Base-by-base conservation (phyloP, 1,140 invertebrate species). In the Ladona fulva region DNA sequence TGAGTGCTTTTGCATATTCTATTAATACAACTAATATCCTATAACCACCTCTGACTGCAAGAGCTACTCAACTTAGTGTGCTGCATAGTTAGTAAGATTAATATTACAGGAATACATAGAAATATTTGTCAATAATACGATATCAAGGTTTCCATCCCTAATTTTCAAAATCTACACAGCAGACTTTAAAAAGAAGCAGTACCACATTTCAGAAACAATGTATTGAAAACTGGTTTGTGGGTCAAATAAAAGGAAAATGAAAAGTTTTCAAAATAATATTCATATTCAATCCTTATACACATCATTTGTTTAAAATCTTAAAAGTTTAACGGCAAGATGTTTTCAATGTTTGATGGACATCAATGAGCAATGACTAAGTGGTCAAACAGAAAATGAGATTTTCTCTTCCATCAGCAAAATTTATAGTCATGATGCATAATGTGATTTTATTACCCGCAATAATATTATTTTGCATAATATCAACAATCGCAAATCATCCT, bases 401-500 rank as follows among this genome's bases (percentile, higher is more conserved):
- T 37, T 37, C 8, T 8, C 29, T 37, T 37, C 29, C 29, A 37
- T 37, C 29, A 37, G 29, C 29, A 37, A 37, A n/a, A 66, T 66
- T 66, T 66, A 16, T 12, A 66, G 3, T 19, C 12, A 37, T 37
- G n/a, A 66, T 66, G 52, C 52, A 66, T 22, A 66, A 66, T 66
- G 52, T 66, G n/a, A 66, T 66, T 66, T 66, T 19, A 66, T 66
- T 66, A 66, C 52, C 52, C 52, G n/a, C 52, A 16, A 66, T 22
- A 66, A 6, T 22, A 66, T 22, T 66, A 16, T 19, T 66, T 66
- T 66, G n/a, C 52, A 6, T 66, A 66, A 5, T 66, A 6, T 66
- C 52, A 22, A 66, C 52, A 66, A 66, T 66, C 52, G n/a, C 52
- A 66, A 66, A 66, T 19, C 52, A 66, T 66, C 52, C 52, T 66